Evolutionary conservation across 2,888 invertebrate species (phyloP).

Genomic region (Diploptera punctata): DNA sequence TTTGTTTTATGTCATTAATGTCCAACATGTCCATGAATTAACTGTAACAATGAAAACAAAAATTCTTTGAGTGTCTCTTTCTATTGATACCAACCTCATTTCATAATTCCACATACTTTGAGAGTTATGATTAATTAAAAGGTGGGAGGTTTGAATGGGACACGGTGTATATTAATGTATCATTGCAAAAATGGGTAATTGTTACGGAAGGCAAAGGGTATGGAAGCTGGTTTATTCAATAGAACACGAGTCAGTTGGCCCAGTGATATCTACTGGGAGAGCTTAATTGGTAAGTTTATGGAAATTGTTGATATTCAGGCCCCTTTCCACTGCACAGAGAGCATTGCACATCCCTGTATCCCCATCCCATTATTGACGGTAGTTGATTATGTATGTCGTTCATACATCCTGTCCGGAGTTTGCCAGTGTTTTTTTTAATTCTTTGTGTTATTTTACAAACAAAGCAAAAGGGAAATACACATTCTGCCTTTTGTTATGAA

Average conservation of each 20-base stretch:
- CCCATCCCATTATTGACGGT: no score
- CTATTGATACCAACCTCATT: no score
- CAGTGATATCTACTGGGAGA: neutral
- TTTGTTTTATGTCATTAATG: no score
- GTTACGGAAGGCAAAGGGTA: neutral
- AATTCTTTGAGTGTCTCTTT: no score
- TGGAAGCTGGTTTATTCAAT: neutral
- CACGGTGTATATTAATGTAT: neutral
- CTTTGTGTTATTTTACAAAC: neutral
- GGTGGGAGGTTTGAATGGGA: no score
- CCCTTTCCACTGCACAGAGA: neutral
- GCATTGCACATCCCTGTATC: neutral
- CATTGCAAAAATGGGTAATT: neutral
- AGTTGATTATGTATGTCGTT: neutral
- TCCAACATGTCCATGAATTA: no score
- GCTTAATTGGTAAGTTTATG: neutral
- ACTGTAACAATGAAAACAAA: no score
- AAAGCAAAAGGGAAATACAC: neutral
- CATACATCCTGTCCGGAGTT: neutral
- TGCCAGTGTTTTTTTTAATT: neutral
- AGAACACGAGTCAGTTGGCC: neutral
- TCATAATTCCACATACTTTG: no score
- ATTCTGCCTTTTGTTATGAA: neutral
- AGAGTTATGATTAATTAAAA: no score
- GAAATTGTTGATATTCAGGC: neutral